phyloP scores from a whole-genome alignment of 2,888 invertebrate species.

The Cheilosia urbana region DNA sequence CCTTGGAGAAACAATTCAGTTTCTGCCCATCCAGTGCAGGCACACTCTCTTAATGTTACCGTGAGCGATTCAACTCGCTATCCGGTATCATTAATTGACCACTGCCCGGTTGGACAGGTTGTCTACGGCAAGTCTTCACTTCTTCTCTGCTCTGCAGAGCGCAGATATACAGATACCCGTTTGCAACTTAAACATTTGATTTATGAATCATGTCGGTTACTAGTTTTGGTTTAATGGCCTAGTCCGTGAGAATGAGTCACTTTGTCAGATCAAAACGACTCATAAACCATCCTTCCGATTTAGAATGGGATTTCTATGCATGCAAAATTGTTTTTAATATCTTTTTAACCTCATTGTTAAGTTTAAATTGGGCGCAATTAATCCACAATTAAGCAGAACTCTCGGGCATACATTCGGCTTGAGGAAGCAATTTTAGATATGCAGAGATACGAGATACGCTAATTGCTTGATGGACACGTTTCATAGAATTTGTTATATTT shows the following conservation, averaged over 20 bases:
- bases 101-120: slow-evolving; percentile 43
- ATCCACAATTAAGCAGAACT: neutral
- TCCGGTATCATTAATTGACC: slow-evolving; percentile 31
- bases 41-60: slow-evolving; percentile 21
- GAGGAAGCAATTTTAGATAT: neutral
- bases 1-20: slow-evolving; percentile 1
- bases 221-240: slow-evolving; percentile 15
- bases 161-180: neutral
- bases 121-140: slow-evolving; percentile 39
- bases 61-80: slow-evolving; percentile 24
- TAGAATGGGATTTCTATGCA: no score
- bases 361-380: neutral
- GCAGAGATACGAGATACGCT: neutral
- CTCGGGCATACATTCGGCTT: neutral
- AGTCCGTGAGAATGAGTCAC: slow-evolving; percentile 19
- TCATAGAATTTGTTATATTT: neutral
- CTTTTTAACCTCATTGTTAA: neutral
- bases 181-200: slow-evolving; percentile 11
- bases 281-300: no score
- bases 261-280: neutral
- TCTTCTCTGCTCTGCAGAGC: neutral
- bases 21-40: neutral
- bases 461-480: neutral
- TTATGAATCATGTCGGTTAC: neutral
- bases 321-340: no score